Conservation (phyloP, 1,140 invertebrate species). For the Cryptotermes secundus region DNA sequence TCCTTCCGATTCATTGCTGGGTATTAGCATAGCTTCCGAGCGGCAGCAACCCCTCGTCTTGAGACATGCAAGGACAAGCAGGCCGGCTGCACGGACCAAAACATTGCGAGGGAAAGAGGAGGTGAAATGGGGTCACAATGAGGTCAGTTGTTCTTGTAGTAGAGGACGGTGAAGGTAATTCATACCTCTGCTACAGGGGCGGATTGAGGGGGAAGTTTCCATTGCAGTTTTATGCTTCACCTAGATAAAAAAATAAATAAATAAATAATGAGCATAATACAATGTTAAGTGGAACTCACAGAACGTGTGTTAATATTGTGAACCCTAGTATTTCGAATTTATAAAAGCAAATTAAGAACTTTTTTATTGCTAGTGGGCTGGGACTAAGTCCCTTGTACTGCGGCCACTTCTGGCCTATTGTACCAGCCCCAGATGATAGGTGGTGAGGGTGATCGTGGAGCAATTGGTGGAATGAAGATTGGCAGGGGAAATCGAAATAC, state of each 20-base stretch:
- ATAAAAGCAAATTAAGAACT: no score
- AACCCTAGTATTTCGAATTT: no score
- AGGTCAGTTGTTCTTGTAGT: background rate
- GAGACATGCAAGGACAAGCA: constrained; percentile 10
- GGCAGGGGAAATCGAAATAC: no score
- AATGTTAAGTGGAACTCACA: background rate
- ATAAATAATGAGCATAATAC: background rate
- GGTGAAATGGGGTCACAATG: constrained; percentile 11
- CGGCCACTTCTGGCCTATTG: no score
- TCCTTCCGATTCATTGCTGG: background rate
- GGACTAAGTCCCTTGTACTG: no score
- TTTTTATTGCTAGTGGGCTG: no score
- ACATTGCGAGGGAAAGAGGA: background rate
- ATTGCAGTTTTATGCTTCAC: background rate
- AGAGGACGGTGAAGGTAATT: background rate
- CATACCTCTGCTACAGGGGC: background rate
- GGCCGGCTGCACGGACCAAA: background rate
- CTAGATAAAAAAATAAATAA: background rate
- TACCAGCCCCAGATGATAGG: no score
- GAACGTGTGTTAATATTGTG: no score
- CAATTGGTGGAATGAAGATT: no score
- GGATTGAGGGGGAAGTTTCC: background rate
- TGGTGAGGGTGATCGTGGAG: no score
- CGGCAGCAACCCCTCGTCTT: background rate
- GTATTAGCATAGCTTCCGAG: background rate